Conservation (phyloP, 2,113 vertebrate species). For the Cheilinus undulatus region DNA sequence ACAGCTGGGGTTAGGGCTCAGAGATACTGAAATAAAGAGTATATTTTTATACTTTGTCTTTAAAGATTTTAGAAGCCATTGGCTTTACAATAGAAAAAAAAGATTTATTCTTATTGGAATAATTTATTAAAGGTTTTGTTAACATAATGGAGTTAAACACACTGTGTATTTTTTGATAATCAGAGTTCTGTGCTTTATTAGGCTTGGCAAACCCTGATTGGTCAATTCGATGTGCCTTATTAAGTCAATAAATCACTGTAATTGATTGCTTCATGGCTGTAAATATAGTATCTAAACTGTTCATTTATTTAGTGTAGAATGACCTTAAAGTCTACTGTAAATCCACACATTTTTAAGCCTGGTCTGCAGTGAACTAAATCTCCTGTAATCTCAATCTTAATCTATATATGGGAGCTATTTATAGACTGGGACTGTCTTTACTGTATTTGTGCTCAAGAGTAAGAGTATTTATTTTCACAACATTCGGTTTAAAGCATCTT, state of each 20-base stretch:
- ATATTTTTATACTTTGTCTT: neutral
- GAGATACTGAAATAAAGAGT: conserved; percentile 4
- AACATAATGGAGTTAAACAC: neutral
- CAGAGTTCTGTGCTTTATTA: neutral
- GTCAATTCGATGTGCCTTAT: neutral
- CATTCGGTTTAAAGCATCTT: neutral
- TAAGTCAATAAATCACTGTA: neutral
- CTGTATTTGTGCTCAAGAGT: neutral
- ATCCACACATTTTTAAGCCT: conserved; percentile 40
- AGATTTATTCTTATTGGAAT: neutral
- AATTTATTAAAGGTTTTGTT: no score
- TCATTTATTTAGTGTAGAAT: conserved; percentile 16
- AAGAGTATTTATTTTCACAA: conserved; percentile 17
- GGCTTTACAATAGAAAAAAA: neutral
- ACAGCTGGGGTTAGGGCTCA: conserved; percentile 38
- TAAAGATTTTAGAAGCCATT: neutral
- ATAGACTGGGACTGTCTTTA: conserved; percentile 9
- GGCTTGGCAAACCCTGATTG: neutral
- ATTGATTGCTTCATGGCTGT: neutral
- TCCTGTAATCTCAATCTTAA: conserved; percentile 62
- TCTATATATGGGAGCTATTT: conserved; percentile 53
- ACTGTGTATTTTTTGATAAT: neutral
- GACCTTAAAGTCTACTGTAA: conserved; percentile 41
- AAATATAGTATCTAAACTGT: neutral
- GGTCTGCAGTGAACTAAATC: conserved; percentile 44